phyloP scores from a whole-genome alignment of 2,113 vertebrate species.

The Carassius carassius region DNA sequence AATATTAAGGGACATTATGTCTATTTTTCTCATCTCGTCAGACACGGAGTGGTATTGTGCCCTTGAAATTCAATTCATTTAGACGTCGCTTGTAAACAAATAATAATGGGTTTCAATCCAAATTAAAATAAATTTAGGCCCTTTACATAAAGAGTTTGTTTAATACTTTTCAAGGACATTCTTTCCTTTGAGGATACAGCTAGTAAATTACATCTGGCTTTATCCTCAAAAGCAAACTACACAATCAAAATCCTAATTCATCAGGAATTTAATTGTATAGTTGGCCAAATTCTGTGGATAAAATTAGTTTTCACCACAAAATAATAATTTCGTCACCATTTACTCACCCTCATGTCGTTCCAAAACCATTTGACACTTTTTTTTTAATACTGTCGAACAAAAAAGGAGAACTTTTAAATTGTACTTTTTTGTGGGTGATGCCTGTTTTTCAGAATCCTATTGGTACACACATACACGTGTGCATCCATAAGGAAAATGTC shows the following conservation, averaged over 20 bases:
- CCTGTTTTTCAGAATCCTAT: neutral
- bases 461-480: neutral
- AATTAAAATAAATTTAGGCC: neutral
- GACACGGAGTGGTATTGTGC: neutral
- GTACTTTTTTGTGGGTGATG: neutral
- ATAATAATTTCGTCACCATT: too few species aligned
- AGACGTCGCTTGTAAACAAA: conserved; percentile 15
- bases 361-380: too few species aligned
- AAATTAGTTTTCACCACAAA: neutral
- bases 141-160: conserved; percentile 13
- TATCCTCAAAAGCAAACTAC: neutral
- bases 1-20: conserved; percentile 20
- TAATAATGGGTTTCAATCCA: conserved; percentile 22
- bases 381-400: neutral
- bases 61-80: conserved; percentile 39
- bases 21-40: conserved; percentile 33
- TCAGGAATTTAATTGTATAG: neutral
- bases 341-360: too few species aligned
- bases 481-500: conserved; percentile 13
- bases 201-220: conserved; percentile 25
- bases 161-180: conserved; percentile 3
- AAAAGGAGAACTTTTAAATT: too few species aligned
- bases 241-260: neutral
- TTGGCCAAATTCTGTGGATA: neutral
- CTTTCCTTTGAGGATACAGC: neutral